Evolutionary conservation across 2,113 vertebrate species (phyloP).

Genomic region (Nansenia antarctica): DNA sequence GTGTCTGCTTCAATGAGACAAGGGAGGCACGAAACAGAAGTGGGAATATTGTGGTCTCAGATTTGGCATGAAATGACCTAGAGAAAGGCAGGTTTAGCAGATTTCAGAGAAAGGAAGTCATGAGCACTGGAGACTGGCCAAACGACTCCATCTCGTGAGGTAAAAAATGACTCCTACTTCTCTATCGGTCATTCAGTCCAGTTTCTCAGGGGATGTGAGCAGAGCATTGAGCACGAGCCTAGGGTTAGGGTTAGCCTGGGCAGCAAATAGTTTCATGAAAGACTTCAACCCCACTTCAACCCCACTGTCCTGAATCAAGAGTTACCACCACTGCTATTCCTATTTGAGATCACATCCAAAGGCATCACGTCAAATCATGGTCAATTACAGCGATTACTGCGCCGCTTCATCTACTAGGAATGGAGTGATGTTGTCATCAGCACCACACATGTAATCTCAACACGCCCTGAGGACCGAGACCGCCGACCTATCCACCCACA

Average conservation of each 20-base stretch:
- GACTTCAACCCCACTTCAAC: too few relatives aligned
- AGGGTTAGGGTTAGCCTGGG: too few relatives aligned
- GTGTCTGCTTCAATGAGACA: neutral
- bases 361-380: constrained; percentile 45
- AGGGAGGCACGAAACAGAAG: neutral
- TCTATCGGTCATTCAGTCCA: too few relatives aligned
- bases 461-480: neutral
- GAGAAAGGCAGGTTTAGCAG: neutral
- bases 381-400: constrained; percentile 61
- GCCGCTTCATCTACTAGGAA: constrained; percentile 38
- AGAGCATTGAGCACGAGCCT: too few relatives aligned
- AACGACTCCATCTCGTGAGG: too few relatives aligned
- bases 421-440: constrained; percentile 16
- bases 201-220: too few relatives aligned
- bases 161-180: too few relatives aligned
- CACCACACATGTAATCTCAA: constrained; percentile 38
- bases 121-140: too few relatives aligned
- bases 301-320: too few relatives aligned
- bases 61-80: neutral
- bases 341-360: constrained; percentile 40
- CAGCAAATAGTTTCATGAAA: constrained; percentile 37
- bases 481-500: constrained; percentile 2
- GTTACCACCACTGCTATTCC: too few relatives aligned
- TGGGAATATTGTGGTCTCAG: neutral
- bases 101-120: too few relatives aligned